Conservation (phyloP, 2,888 invertebrate species). For the Hydraecia micacea region DNA sequence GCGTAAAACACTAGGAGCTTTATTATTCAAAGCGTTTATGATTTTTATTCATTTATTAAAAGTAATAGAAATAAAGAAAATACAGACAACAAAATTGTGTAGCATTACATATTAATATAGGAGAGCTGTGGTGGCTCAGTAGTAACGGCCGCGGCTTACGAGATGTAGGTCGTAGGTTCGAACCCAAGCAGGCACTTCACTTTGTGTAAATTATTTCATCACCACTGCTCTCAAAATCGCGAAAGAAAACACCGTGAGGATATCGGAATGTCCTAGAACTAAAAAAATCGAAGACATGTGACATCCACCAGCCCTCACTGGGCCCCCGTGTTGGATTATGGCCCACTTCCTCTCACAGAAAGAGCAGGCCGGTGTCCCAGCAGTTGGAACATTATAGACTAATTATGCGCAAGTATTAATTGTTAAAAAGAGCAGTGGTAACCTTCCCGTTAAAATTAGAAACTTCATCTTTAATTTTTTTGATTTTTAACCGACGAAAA, state of each 20-base stretch:
- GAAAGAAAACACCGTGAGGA: not conserved
- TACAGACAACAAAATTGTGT: not conserved
- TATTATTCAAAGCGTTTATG: too few relatives aligned
- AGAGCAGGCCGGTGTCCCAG: not conserved
- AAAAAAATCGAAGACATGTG: not conserved
- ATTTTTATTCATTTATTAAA: not conserved
- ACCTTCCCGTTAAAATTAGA: not conserved
- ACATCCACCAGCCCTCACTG: not conserved
- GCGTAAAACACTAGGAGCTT: not conserved
- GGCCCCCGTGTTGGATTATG: not conserved
- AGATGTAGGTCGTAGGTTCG: not conserved
- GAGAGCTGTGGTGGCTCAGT: too few relatives aligned
- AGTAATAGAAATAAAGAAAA: not conserved
- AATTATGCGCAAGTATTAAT: not conserved
- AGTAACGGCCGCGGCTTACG: too few relatives aligned
- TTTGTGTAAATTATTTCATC: not conserved
- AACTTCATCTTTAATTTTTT: not conserved
- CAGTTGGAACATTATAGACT: not conserved
- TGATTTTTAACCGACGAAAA: too few relatives aligned
- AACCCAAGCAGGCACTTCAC: not conserved
- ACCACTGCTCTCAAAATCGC: not conserved
- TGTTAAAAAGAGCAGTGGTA: not conserved
- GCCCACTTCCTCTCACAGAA: not conserved
- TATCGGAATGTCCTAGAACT: not conserved
- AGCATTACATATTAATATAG: too few relatives aligned